These are phyloP conservation scores for Triops longicaudatus DNA, from an alignment of 1,140 invertebrate species.

Conservation along the genomic window DNA sequence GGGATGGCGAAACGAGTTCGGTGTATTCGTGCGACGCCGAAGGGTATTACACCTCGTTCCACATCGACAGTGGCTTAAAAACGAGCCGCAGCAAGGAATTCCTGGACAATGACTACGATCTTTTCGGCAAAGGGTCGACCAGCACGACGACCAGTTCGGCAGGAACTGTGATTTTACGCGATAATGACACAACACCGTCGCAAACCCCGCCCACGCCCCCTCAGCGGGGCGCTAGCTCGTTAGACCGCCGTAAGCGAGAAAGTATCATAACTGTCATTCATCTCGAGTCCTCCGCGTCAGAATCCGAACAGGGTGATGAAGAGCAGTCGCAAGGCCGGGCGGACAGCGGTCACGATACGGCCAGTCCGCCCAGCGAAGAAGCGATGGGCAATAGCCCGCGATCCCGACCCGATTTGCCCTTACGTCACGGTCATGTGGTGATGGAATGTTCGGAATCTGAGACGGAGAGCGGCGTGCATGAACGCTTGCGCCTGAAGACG, in stretches of 20 bases:
- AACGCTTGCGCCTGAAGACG: constrained; percentile 74
- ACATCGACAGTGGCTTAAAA: constrained; percentile 86
- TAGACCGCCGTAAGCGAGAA: constrained; percentile 31
- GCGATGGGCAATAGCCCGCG: constrained; percentile 53
- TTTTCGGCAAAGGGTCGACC: constrained; percentile 77
- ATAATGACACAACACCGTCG: not conserved
- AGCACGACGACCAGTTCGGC: constrained; percentile 82
- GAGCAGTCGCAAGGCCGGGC: constrained; percentile 46
- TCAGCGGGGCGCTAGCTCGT: constrained; percentile 27
- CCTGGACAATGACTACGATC: constrained; percentile 74
- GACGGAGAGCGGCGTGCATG: constrained; percentile 47
- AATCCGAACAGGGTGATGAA: constrained; percentile 42
- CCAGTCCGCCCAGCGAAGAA: constrained; percentile 58
- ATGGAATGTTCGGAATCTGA: constrained; percentile 36
- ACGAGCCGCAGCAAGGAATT: not conserved
- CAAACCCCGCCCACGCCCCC: constrained; percentile 31
- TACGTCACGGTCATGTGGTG: constrained; percentile 19
- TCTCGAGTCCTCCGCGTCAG: constrained; percentile 29
- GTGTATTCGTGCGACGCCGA: constrained; percentile 93
- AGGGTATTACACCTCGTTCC: constrained; percentile 94
- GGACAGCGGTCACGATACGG: constrained; percentile 70
- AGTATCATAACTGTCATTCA: constrained; percentile 35
- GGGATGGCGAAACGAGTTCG: constrained; percentile 69
- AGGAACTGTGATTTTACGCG: constrained; percentile 56
- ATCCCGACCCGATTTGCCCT: constrained; percentile 40